phyloP scores from a whole-genome alignment of 2,113 vertebrate genomes.

The Boleophthalmus pectinirostris region DNA sequence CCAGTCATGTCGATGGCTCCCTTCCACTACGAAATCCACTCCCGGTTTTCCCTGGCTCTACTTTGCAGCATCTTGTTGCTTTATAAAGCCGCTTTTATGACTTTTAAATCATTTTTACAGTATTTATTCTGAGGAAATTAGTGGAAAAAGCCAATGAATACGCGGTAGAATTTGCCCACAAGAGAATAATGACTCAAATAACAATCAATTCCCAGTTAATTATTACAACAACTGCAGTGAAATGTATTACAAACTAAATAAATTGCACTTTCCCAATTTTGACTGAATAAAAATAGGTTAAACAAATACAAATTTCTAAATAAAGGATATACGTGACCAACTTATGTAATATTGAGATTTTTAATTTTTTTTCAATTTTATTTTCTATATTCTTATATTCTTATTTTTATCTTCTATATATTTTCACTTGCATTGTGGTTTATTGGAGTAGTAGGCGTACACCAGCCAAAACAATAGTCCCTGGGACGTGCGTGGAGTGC shows the following conservation, averaged over 20 bases:
- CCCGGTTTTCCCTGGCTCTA: constrained; percentile 42
- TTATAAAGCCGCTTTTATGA: constrained; percentile 11
- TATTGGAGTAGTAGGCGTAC: no score
- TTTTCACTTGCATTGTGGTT: no score
- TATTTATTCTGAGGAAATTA: constrained; percentile 1
- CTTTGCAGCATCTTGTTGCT: constrained; percentile 62
- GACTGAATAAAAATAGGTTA: not conserved
- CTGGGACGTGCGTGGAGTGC: not conserved
- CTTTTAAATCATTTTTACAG: not conserved
- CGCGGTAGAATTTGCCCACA: no score
- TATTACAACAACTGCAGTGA: no score
- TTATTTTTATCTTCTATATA: no score
- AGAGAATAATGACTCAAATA: no score
- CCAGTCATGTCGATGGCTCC: not conserved
- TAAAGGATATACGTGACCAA: no score
- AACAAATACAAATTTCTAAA: not conserved
- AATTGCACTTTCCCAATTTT: no score
- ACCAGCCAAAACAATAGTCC: not conserved
- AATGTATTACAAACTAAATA: no score
- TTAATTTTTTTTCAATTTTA: no score
- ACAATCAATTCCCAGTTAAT: not conserved
- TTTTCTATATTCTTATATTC: no score
- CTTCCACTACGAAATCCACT: constrained; percentile 59
- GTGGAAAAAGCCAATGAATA: not conserved
- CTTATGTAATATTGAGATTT: no score